Percentiles rank a stretch among this genome's conserved stretches.
phyloP scores from a whole-genome alignment of 2,888 invertebrate species.

The Aelia acuminata region DNA sequence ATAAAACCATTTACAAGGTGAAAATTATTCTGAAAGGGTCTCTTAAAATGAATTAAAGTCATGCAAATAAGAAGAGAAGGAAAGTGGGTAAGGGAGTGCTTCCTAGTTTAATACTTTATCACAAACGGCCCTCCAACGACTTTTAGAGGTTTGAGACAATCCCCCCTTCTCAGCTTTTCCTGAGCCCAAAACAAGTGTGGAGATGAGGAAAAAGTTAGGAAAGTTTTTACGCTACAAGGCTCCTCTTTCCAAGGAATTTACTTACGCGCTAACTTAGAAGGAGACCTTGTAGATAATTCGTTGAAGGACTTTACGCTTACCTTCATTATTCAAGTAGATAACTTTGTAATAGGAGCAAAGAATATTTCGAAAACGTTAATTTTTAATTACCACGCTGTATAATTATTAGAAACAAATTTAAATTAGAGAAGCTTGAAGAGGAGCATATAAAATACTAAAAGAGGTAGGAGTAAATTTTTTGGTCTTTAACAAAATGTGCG shows the following conservation, averaged over 20 bases:
- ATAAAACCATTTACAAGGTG: background rate
- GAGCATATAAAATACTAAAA: too few relatives aligned
- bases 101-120: conserved; percentile 38
- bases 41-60: background rate
- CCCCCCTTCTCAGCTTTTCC: background rate
- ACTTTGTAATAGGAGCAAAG: too few relatives aligned
- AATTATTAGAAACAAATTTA: too few relatives aligned
- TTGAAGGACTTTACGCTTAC: background rate
- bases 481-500: too few relatives aligned
- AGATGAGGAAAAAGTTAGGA: conserved; percentile 23
- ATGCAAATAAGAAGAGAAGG: conserved; percentile 17
- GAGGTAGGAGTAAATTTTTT: background rate
- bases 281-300: background rate
- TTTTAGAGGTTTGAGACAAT: conserved; percentile 38
- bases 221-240: conserved; percentile 26
- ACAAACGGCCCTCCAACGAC: conserved; percentile 30
- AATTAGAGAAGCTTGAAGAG: too few relatives aligned
- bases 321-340: background rate
- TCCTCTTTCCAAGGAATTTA: conserved; percentile 38
- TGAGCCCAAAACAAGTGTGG: conserved; percentile 10
- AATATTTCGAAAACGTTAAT: too few relatives aligned
- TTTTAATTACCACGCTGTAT: too few relatives aligned
- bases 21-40: background rate
- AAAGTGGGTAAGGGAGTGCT: background rate
- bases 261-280: conserved; percentile 35